Base-by-base conservation (phyloP, 2,113 vertebrate species). In the Okapia johnstoni region DNA sequence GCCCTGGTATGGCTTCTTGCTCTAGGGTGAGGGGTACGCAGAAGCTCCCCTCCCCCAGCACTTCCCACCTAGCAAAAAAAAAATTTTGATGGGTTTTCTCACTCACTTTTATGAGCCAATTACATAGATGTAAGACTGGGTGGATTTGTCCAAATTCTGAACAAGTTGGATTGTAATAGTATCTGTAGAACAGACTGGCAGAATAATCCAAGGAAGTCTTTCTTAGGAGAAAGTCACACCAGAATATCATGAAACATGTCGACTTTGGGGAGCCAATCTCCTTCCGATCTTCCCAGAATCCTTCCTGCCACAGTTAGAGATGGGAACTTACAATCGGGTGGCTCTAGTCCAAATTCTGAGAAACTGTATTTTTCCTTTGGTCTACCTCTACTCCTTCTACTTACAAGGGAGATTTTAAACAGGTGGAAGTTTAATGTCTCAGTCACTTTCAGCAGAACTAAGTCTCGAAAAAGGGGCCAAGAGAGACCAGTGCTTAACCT, bases 101-200 rank as follows among this genome's bases (percentile, higher is more conserved):
- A 13, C 43, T 85, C n/a, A 48, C 4, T 77, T 90, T 63, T 55
- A 77, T 48, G 46, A 95, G 50, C 43, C 61, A 91, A 40, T 46
- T 40, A 12, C 7, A 12, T 55, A 33, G 58, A 60, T 52, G 14
- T 54, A 57, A 96, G 43, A 79, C 26, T 83, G 14, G 3, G 61
- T 52, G 10, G 48, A 81, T 89, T 76, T 84, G 48, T 55, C 76
- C 60, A 96, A 93, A 95, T 94, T 96, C 83, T 91, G 43, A 91
- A 95, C 12, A 80, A 79, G 66, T 81, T 70, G 77, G 58, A 48
- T 76, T 57, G 7, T 46, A 23, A 40, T n/a, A 52, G 52, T 76
- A 97, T 95, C 66, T 88, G 25, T 26, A 94, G 88, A 85, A 57
- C 60, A 96, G 61, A 63, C 14, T 97, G 86, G 55, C 26, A 85